A percentile compares a stretch with the other conserved stretches of the same genome.
Evolutionary conservation across 2,113 vertebrate species (phyloP).

Genomic region (Tricholaema leucomelas): DNA sequence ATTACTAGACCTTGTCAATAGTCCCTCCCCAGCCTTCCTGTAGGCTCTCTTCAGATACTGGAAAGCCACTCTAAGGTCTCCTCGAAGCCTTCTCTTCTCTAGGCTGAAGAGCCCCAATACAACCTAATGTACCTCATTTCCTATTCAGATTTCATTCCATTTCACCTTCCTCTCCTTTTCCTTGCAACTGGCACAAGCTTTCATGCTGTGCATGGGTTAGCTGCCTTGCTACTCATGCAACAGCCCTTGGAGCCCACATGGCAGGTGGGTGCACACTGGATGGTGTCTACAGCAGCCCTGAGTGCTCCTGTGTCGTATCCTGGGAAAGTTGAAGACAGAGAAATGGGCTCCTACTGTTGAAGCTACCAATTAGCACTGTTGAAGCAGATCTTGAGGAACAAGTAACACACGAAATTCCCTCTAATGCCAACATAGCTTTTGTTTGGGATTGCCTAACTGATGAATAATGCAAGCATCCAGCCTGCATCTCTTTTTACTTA

Average conservation of each 20-base stretch:
- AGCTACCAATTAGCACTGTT: neutral
- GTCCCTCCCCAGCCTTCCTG: too few relatives aligned
- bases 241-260: fast-evolving
- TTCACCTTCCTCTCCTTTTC: neutral
- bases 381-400: neutral
- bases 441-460: constrained; percentile 43
- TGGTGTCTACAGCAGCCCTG: fast-evolving
- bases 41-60: too few relatives aligned
- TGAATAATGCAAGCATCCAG: constrained; percentile 50
- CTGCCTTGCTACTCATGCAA: neutral
- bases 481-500: neutral
- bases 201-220: fast-evolving
- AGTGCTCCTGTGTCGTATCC: neutral
- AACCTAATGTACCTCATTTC: neutral
- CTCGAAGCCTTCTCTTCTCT: too few relatives aligned
- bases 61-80: too few relatives aligned
- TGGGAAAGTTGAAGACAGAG: neutral
- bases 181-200: neutral
- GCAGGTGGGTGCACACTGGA: neutral
- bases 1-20: too few relatives aligned
- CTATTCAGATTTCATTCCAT: neutral
- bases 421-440: constrained; percentile 38
- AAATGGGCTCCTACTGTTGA: neutral
- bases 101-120: too few relatives aligned
- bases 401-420: constrained; percentile 1